Evolutionary conservation across 2,113 vertebrate species (phyloP).

Genomic region (Bambusicola thoracicus): DNA sequence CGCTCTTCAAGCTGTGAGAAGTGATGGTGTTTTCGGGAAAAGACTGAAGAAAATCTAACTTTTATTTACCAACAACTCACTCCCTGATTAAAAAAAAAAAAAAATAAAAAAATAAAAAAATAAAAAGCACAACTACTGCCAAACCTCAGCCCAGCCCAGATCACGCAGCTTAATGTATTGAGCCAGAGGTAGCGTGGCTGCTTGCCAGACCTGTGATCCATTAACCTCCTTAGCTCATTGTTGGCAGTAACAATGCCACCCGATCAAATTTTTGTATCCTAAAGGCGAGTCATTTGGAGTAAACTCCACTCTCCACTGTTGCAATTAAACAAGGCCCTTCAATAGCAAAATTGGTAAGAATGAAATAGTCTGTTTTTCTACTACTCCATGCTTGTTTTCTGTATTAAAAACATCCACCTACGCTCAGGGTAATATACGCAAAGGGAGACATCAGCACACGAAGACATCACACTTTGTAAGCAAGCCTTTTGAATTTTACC

Average conservation of each 20-base stretch:
- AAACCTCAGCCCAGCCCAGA: conserved; percentile 23
- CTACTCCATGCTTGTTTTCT: conserved; percentile 22
- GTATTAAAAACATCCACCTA: neutral
- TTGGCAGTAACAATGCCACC: conserved; percentile 77
- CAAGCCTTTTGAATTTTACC: neutral
- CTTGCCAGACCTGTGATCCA: conserved; percentile 75
- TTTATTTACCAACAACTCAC: conserved; percentile 63
- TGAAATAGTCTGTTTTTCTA: neutral
- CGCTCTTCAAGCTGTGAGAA: neutral
- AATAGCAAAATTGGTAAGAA: conserved; percentile 61
- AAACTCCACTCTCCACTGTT: conserved; percentile 44
- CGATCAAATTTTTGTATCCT: conserved; percentile 71
- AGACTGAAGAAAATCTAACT: conserved; percentile 12
- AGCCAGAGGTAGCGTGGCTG: conserved; percentile 60
- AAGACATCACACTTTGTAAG: conserved; percentile 9
- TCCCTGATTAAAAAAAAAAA: conserved; percentile 36
- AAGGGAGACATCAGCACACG: neutral
- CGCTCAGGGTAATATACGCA: neutral
- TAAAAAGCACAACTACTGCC: neutral
- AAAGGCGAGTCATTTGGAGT: conserved; percentile 68
- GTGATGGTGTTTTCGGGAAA: conserved; percentile 14
- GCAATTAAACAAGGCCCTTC: conserved; percentile 46
- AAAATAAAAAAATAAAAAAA: neutral
- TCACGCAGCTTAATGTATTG: conserved; percentile 32
- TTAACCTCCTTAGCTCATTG: conserved; percentile 81